A percentile compares a stretch with the other conserved stretches of the same genome.
Evolutionary conservation across 2,113 vertebrate species (phyloP).

Genomic region (Merops nubicus): DNA sequence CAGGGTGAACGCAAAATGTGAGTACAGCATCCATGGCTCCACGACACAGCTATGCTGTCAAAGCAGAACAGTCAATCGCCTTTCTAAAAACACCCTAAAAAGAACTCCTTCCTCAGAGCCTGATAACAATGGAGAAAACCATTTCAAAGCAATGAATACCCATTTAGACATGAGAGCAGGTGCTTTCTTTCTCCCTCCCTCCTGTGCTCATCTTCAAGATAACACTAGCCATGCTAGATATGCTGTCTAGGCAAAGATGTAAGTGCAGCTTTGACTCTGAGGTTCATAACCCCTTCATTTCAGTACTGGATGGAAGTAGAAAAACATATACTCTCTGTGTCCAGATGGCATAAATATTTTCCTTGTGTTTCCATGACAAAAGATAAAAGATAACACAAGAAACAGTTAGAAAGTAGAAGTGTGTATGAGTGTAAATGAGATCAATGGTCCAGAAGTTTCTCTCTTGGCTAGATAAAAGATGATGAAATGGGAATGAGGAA

Average conservation of each 20-base stretch:
- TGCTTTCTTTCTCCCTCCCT: not conserved
- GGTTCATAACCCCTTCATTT: constrained; percentile 11
- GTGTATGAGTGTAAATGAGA: not conserved
- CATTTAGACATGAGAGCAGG: not conserved
- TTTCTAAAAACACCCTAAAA: not conserved
- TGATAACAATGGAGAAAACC: not conserved
- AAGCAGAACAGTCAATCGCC: not conserved
- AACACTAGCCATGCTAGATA: not conserved
- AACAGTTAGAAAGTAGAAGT: constrained; percentile 27
- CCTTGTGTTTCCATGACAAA: constrained; percentile 59
- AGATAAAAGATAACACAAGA: constrained; percentile 55
- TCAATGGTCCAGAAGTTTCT: constrained; percentile 37
- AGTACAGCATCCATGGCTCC: not conserved
- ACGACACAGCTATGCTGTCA: not conserved
- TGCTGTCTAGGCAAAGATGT: not conserved
- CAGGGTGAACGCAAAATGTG: not conserved
- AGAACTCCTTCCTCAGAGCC: not conserved
- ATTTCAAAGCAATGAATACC: not conserved
- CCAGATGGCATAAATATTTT: constrained; percentile 54
- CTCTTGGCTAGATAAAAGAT: constrained; percentile 21
- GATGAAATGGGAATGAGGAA: not conserved
- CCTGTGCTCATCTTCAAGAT: not conserved
- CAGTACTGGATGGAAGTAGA: not conserved
- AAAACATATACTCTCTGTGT: not conserved
- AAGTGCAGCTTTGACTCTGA: not conserved